These are phyloP conservation scores for Opisthocomus hoazin DNA, from an alignment of 2,113 vertebrate genomes.

Conservation along the genomic window DNA sequence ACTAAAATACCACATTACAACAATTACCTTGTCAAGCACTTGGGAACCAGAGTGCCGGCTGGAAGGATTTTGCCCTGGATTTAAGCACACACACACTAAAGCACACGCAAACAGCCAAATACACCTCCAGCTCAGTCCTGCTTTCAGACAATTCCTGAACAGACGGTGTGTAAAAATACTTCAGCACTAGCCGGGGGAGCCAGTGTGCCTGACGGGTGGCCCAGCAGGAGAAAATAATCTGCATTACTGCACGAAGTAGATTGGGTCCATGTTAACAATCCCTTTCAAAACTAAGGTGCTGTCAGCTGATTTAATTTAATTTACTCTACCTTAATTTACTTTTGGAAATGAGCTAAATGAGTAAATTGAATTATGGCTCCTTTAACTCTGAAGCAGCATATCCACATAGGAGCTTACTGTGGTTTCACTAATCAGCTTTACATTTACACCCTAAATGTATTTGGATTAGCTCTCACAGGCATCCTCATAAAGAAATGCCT, in stretches of 20 bases:
- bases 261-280: neutral
- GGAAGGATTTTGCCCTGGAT: conserved; percentile 19
- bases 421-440: conserved; percentile 55
- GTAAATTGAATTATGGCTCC: conserved; percentile 55
- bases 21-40: conserved; percentile 48
- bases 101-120: neutral
- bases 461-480: conserved; percentile 51
- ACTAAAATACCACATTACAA: conserved; percentile 51
- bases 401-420: conserved; percentile 37
- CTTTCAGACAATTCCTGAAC: neutral
- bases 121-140: neutral
- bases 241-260: neutral
- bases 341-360: conserved; percentile 57
- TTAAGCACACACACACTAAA: neutral
- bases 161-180: neutral
- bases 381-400: conserved; percentile 38
- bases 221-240: conserved; percentile 10
- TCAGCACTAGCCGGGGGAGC: neutral
- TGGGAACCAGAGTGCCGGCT: neutral
- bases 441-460: conserved; percentile 44
- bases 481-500: neutral
- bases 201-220: neutral
- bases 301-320: conserved; percentile 53
- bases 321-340: conserved; percentile 51
- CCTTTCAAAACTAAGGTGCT: conserved; percentile 37